A percentile compares a stretch with the other conserved stretches of the same genome.
These are phyloP conservation scores for Puma concolor DNA, from an alignment of 2,113 vertebrate species.

Conservation along the genomic window DNA sequence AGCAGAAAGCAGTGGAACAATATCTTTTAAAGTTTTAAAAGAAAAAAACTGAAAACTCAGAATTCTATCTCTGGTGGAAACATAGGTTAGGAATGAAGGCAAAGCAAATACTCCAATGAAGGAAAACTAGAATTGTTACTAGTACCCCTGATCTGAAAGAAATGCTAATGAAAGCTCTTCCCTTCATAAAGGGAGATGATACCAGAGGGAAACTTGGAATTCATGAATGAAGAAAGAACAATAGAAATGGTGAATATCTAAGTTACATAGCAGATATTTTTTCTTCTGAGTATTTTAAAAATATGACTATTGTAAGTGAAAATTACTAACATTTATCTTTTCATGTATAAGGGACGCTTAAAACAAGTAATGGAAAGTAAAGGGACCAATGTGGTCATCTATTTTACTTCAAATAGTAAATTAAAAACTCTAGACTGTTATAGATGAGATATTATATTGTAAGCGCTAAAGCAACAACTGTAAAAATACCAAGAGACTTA, in stretches of 20 bases:
- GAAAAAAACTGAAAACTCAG: neutral
- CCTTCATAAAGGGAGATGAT: neutral
- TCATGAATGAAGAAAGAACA: neutral
- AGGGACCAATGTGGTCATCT: neutral
- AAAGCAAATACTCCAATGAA: neutral
- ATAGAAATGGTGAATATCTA: neutral
- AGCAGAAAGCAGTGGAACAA: neutral
- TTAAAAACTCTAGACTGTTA: neutral
- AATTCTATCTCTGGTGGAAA: neutral
- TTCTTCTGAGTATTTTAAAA: neutral
- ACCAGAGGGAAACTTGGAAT: neutral
- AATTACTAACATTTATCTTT: neutral
- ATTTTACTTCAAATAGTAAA: neutral
- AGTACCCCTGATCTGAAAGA: neutral
- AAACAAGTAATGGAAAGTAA: neutral
- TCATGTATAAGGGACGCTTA: neutral
- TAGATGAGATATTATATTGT: neutral
- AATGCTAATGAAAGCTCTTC: neutral
- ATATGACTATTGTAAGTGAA: neutral
- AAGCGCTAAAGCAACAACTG: neutral
- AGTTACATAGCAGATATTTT: neutral
- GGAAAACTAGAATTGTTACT: neutral
- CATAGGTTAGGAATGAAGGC: neutral
- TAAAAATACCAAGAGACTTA: neutral
- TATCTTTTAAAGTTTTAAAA: conserved; percentile 13